Percentiles rank a stretch among this genome's conserved stretches.
phyloP scores from a whole-genome alignment of 92 coral and sea anemone genomes.

The Phenganax stokvisi region DNA sequence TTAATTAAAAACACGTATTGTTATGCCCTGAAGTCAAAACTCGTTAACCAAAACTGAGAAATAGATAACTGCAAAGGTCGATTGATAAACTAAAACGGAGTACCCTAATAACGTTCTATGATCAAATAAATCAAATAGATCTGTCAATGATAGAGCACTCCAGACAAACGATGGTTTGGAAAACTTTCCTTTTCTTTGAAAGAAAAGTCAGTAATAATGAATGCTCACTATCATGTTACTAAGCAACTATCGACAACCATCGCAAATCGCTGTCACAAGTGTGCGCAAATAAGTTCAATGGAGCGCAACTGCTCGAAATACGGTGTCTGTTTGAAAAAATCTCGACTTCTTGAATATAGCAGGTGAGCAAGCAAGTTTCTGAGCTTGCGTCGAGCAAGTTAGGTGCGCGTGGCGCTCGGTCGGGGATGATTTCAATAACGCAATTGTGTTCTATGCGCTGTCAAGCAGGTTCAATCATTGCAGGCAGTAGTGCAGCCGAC shows the following conservation, averaged over 20 bases:
- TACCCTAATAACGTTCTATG: background rate
- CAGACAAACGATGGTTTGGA: background rate
- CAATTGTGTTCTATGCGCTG: constrained; percentile 25
- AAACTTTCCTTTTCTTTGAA: background rate
- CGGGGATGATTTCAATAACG: constrained; percentile 31
- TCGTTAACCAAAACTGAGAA: background rate
- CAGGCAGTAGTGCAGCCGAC: constrained; percentile 11
- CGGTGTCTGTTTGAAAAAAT: background rate
- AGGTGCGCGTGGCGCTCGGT: constrained; percentile 23
- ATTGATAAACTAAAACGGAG: background rate
- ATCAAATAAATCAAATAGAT: background rate
- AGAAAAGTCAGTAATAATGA: background rate
- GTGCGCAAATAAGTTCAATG: constrained; percentile 5
- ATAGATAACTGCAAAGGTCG: constrained; percentile 7
- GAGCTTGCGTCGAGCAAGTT: background rate
- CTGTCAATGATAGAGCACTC: constrained; percentile 23
- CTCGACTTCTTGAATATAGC: background rate
- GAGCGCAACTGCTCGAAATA: background rate
- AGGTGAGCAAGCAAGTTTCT: background rate
- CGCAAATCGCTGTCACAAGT: background rate
- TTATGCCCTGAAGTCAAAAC: background rate
- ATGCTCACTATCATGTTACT: background rate
- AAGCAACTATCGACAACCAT: constrained; percentile 18
- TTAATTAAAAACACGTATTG: background rate
- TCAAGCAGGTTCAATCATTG: constrained; percentile 29